phyloP scores from a whole-genome alignment of 2,113 vertebrate species.

The Camelus bactrianus region DNA sequence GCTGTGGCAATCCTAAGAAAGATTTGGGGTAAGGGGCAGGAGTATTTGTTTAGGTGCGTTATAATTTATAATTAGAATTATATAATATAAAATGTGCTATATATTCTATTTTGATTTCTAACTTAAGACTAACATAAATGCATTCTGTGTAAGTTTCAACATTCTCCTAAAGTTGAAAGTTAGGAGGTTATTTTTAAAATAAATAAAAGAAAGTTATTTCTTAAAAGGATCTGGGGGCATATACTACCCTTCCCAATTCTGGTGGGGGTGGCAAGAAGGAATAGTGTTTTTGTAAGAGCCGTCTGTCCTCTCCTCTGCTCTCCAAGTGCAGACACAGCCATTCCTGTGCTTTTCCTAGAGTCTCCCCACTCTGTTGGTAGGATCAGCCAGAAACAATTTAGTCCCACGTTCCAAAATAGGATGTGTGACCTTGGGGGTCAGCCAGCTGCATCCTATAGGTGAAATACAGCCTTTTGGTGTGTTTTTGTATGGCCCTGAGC shows the following conservation, averaged over 20 bases:
- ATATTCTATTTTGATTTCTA: neutral
- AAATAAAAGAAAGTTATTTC: neutral
- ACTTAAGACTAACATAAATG: neutral
- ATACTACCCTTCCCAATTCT: neutral
- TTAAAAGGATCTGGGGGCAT: neutral
- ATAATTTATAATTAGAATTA: neutral
- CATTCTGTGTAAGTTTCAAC: neutral
- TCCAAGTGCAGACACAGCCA: neutral
- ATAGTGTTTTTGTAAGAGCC: neutral
- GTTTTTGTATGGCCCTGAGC: neutral
- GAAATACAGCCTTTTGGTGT: neutral
- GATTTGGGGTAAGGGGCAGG: no score
- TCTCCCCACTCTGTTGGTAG: neutral
- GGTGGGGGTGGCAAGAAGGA: neutral
- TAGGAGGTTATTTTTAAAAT: neutral
- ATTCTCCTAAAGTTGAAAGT: neutral
- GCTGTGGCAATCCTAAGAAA: neutral
- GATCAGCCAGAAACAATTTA: neutral
- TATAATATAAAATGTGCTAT: neutral
- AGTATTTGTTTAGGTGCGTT: neutral
- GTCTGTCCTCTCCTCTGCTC: neutral
- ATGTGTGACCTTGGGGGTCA: neutral
- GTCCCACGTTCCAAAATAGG: neutral
- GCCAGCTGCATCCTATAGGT: neutral
- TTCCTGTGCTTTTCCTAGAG: neutral